A percentile compares a stretch with the other conserved stretches of the same genome.
These are phyloP conservation scores for Mimachlamys varia DNA, from an alignment of 2,888 invertebrate genomes.

Conservation along the genomic window DNA sequence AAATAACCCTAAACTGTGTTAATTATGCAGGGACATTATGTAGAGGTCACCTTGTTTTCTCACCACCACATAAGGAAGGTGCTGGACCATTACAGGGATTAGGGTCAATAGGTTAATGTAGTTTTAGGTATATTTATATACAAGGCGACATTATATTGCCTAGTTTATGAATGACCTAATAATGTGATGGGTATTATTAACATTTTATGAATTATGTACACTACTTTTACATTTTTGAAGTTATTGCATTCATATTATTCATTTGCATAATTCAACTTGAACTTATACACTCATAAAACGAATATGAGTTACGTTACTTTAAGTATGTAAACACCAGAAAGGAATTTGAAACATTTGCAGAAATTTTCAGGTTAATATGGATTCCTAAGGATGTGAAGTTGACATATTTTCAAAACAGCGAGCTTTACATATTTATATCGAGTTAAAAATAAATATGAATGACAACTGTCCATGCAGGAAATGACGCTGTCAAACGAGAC, in stretches of 20 bases:
- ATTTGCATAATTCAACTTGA: background rate
- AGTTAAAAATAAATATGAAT: background rate
- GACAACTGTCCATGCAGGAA: background rate
- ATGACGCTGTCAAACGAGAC: background rate
- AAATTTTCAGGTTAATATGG: background rate
- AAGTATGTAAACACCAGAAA: background rate
- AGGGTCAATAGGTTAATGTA: background rate
- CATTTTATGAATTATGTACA: background rate
- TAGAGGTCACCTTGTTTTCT: background rate
- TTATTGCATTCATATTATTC: background rate
- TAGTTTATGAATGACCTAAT: background rate
- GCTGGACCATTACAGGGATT: background rate
- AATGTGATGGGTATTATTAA: background rate
- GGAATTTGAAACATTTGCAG: background rate
- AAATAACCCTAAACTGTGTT: conserved; percentile 9
- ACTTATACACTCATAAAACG: background rate
- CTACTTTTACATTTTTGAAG: background rate
- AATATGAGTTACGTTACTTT: background rate
- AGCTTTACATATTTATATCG: background rate
- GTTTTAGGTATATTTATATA: conserved; percentile 13
- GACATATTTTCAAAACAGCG: background rate
- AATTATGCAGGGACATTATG: background rate
- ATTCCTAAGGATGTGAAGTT: background rate
- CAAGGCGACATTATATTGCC: background rate
- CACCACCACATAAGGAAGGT: background rate